Evolutionary conservation across 2,113 vertebrate genomes (phyloP), one percentile per base, ranked within the genome.

Genomic region (Spheniscus mendiculus): DNA sequence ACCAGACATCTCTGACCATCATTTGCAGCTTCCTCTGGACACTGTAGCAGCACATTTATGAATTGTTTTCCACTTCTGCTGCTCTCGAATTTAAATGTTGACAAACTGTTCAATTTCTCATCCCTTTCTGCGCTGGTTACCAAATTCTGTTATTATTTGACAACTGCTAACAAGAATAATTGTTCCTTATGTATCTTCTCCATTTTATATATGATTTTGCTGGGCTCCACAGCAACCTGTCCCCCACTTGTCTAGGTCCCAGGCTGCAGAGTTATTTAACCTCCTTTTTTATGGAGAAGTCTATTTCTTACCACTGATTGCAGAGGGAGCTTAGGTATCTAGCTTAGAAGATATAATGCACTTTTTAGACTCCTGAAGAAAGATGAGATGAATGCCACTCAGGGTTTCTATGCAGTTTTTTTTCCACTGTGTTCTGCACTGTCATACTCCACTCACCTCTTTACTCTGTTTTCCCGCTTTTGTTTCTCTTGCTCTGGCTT

Each of bases 391-490:
- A 40, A 59, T 65, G 16, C 3, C 30, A 18, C 3, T 44, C 47
- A 59, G 15, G 7, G 2, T 62, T 93, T 87, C 32, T 42, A 4
- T 34, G 40, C 3, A 13, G 16, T 58, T 93, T 89, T 84, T 47
- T 38, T 81, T 78, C 0, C 0, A 0, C 44, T 73, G 2, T 17
- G 4, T 30, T 92, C 17, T 53, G 13, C 8, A 15, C 19, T 58
- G 9, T 56, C 15, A 67, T 10, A 23, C 53, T 69, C 34, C 27
- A 34, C 19, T 69, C 19, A 36, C 3, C 4, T 62, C 50, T 84
- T 74, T n/a, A 17, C 2, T 59, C 15, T 58, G 3, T 76, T 89
- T 89, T 77, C 16, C 25, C 87, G 4, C 20, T 53, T 91, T 36
- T 45, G 7, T 13, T 78, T 32, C 17, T 62, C 50, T 82, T 74